These are phyloP conservation scores for Brachypteracias leptosomus DNA, from an alignment of 2,113 vertebrate genomes.

Conservation along the genomic window DNA sequence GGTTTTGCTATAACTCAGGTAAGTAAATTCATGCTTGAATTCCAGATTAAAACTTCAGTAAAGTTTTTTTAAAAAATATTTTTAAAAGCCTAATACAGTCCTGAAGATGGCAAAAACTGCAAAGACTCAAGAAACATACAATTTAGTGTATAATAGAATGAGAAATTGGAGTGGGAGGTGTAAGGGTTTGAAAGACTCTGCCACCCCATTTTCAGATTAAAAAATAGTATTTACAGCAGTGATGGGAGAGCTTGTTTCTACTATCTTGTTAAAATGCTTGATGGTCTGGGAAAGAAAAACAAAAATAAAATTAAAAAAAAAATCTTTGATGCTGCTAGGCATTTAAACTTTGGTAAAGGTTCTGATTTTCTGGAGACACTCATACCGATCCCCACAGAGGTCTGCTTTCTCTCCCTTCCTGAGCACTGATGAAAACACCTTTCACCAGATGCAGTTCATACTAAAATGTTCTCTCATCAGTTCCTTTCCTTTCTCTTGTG, in stretches of 20 bases:
- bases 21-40: not conserved
- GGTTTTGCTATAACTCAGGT: not conserved
- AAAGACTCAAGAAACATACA: not conserved
- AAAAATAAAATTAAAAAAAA: not conserved
- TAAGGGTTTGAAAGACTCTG: not conserved
- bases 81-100: not conserved
- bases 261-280: not conserved
- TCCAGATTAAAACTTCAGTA: not conserved
- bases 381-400: not conserved
- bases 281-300: not conserved
- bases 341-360: not conserved
- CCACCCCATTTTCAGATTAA: not conserved
- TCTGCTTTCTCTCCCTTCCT: not conserved
- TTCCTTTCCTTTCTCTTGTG: not conserved
- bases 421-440: not conserved
- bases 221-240: too few relatives aligned
- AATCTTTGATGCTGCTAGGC: not conserved
- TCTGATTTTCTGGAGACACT: not conserved
- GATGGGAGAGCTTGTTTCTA: too few relatives aligned
- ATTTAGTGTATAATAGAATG: not conserved
- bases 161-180: accelerated
- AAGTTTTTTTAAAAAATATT: not conserved
- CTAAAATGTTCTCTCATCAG: not conserved
- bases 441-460: not conserved
- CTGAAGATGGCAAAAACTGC: not conserved